These are phyloP conservation scores for Tretioscincus oriximinensis DNA, from an alignment of 2,113 vertebrate species.

Conservation along the genomic window DNA sequence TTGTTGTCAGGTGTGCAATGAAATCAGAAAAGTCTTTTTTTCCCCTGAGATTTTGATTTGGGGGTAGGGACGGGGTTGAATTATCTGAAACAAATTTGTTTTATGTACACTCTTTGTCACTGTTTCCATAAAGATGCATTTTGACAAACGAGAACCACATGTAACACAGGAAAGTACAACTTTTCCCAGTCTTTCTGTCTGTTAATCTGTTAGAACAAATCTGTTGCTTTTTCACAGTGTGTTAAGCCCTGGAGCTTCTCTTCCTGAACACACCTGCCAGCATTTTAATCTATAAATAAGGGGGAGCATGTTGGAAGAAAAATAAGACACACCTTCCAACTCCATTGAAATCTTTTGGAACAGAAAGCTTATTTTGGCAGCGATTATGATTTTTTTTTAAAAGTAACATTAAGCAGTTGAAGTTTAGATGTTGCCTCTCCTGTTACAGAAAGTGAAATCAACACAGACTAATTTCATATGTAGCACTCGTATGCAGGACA, in stretches of 20 bases:
- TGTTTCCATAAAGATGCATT: constrained; percentile 30
- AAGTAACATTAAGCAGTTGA: constrained; percentile 14
- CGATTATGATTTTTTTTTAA: neutral
- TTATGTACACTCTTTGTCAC: neutral
- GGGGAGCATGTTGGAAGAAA: constrained; percentile 32
- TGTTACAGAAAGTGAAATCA: constrained; percentile 37
- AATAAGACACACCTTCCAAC: constrained; percentile 49
- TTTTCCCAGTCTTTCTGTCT: constrained; percentile 50
- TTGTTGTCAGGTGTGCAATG: neutral
- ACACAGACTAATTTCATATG: constrained; percentile 10
- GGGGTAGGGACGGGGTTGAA: neutral
- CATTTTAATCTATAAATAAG: constrained; percentile 59
- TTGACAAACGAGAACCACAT: constrained; percentile 40
- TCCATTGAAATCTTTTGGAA: constrained; percentile 46
- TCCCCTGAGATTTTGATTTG: constrained; percentile 19
- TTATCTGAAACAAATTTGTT: constrained; percentile 18
- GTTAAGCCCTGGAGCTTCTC: constrained; percentile 55
- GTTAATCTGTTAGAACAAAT: constrained; percentile 60
- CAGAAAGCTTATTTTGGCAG: constrained; percentile 46
- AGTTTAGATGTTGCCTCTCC: constrained; percentile 16
- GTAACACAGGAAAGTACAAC: constrained; percentile 39
- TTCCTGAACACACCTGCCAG: constrained; percentile 51
- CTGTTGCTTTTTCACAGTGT: constrained; percentile 45
- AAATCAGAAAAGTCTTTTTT: constrained; percentile 21
- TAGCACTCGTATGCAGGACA: too few relatives aligned